phyloP scores from a whole-genome alignment of 2,797 vertebrate genomes.

The Carapus acus region DNA sequence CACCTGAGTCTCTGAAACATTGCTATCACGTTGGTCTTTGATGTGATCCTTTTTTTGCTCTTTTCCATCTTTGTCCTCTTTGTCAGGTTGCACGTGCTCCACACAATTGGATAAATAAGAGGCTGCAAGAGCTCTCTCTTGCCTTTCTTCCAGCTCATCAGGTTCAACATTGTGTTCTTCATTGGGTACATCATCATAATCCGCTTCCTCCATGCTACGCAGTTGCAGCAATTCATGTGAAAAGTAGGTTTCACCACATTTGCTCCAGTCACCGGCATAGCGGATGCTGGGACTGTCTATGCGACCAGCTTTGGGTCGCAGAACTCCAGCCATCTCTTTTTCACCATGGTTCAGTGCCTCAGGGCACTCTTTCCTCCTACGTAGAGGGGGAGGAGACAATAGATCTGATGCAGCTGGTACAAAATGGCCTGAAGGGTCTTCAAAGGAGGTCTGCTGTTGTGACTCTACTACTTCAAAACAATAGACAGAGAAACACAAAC shows the following conservation, averaged over 20 bases:
- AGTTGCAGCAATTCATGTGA: conserved; percentile 47
- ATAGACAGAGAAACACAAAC: conserved; percentile 1
- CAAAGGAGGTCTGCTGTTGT: conserved; percentile 60
- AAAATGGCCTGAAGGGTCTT: conserved; percentile 29
- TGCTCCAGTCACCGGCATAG: conserved; percentile 95
- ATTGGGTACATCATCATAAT: conserved; percentile 84
- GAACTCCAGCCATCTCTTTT: conserved; percentile 72
- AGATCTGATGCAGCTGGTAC: conserved; percentile 24
- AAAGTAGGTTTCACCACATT: conserved; percentile 85
- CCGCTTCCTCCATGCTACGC: conserved; percentile 71
- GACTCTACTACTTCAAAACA: conserved; percentile 79
- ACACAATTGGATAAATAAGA: conserved; percentile 20
- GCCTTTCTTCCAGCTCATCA: background rate
- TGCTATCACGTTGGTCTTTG: conserved; percentile 36
- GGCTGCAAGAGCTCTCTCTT: conserved; percentile 11
- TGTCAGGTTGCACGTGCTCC: conserved; percentile 33
- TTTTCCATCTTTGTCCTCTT: conserved; percentile 17
- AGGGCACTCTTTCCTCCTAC: conserved; percentile 85
- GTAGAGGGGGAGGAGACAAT: conserved; percentile 63
- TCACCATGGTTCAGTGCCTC: conserved; percentile 82
- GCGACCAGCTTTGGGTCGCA: conserved; percentile 80
- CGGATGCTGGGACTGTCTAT: conserved; percentile 96
- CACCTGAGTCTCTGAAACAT: conserved; percentile 37
- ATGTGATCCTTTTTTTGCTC: conserved; percentile 33
- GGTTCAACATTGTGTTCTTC: conserved; percentile 74